phyloP scores from a whole-genome alignment of 2,113 vertebrate genomes.

The Thamnaconus septentrionalis region DNA sequence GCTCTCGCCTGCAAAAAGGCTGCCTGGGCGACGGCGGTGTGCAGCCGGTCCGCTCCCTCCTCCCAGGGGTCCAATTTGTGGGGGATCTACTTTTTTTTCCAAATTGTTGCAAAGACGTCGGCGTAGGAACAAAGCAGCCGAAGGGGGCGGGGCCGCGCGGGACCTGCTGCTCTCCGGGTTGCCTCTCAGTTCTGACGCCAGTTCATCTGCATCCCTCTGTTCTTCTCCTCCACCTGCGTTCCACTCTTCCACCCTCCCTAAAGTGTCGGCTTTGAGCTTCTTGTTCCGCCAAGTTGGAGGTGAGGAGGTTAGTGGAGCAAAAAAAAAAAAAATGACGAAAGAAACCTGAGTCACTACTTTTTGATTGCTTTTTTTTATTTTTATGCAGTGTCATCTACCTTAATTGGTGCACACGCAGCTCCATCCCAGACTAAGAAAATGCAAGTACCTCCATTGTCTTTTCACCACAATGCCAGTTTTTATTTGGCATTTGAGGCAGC shows the following conservation, averaged over 20 bases:
- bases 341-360: background rate
- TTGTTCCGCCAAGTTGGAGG: conserved; percentile 12
- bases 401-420: conserved; percentile 5
- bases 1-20: conserved; percentile 28
- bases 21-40: conserved; percentile 59
- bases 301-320: conserved; percentile 34
- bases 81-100: conserved; percentile 55
- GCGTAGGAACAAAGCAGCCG: conserved; percentile 63
- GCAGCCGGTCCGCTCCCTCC: conserved; percentile 58
- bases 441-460: background rate
- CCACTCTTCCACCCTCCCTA: background rate
- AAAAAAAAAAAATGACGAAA: background rate
- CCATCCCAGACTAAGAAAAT: background rate
- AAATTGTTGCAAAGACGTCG: conserved; percentile 71
- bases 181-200: conserved; percentile 52
- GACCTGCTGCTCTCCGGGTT: conserved; percentile 55
- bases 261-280: conserved; percentile 22
- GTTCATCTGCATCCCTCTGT: conserved; percentile 55
- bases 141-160: conserved; percentile 42
- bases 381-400: background rate
- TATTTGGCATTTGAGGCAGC: conserved; percentile 24
- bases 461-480: conserved; percentile 13
- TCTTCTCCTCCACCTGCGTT: conserved; percentile 8
- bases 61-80: conserved; percentile 76
- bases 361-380: background rate